phyloP scores from a whole-genome alignment of 2,888 invertebrate genomes.

The Rhamnusium bicolor region DNA sequence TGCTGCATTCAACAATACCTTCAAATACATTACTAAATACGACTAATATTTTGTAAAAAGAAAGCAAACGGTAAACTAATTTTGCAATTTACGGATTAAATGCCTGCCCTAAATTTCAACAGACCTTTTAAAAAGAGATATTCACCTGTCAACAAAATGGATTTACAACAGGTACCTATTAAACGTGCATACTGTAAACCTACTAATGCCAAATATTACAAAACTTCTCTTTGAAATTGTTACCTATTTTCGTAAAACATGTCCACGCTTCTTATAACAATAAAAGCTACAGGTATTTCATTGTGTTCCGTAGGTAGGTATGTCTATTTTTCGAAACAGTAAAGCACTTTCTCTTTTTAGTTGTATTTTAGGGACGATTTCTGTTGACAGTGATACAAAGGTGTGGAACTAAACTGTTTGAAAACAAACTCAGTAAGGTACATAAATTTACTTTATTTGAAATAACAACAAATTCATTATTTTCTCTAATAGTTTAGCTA shows the following conservation, averaged over 20 bases:
- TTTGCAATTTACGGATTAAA: neutral
- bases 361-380: slow-evolving; percentile 39
- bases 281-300: slow-evolving; percentile 32
- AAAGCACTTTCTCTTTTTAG: slow-evolving; percentile 51
- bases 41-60: neutral
- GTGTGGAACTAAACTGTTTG: slow-evolving; percentile 47
- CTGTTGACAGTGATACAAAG: slow-evolving; percentile 34
- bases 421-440: slow-evolving; percentile 49
- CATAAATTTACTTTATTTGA: slow-evolving; percentile 31
- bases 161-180: slow-evolving; percentile 19
- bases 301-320: slow-evolving; percentile 25
- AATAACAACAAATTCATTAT: slow-evolving; percentile 14
- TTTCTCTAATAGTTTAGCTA: neutral
- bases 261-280: slow-evolving; percentile 34
- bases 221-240: slow-evolving; percentile 32
- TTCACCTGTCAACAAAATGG: slow-evolving; percentile 16
- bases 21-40: neutral
- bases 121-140: neutral
- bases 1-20: neutral
- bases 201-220: slow-evolving; percentile 35
- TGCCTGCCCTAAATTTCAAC: slow-evolving; percentile 6
- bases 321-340: slow-evolving; percentile 46
- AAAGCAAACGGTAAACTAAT: neutral
- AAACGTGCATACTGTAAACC: slow-evolving; percentile 18
- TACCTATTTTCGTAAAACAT: slow-evolving; percentile 36